Base-by-base conservation (phyloP, 2,113 vertebrate genomes). In the Peromyscus californicus region DNA sequence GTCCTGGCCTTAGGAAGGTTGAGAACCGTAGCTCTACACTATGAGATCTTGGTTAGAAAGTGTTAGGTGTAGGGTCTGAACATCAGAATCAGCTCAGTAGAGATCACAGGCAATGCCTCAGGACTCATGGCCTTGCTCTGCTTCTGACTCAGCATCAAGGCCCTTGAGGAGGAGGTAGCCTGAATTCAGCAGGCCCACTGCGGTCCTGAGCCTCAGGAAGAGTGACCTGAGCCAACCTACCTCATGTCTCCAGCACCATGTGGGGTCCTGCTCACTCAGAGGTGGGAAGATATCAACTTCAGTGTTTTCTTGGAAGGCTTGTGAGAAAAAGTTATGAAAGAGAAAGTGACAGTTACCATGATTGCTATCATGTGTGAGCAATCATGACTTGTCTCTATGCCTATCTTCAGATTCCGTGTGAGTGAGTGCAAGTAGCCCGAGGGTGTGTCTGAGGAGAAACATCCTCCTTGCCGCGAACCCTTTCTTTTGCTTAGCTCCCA, bases 121-220 rank as follows among this genome's bases (percentile, higher is more conserved):
- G 19, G 2, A 26, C 83, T 3, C 12, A 0, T 0, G 8, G 11
- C 1, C 6, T 2, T 33, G 22, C 57, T 12, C 33, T 24, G 19
- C 42, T 24, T n/a, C n/a, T 15, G 8, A 9, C 29, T 79, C 33
- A 26, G 29, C 29, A 12, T 31, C 2, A 4, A 31, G 54, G 63
- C 29, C 36, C 5, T 42, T 0, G 3, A 48, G 8, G 8, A 3
- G 3, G 31, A 36, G 3, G 33, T 5, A 1, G 6, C 22, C 4
- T 1, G 26, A 1, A 21, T 31, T 36, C 8, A 6, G 59, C 26
- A 9, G 1, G 29, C 1, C 1, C 15, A 1, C 33, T 1, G 0
- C 1, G 7, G 57, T 36, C 17, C 57, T 57, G 48, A 7, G 3
- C 19, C 19, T 48, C 36, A 4, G 63, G 63, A 63, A 33, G 82